A percentile compares a stretch with the other conserved stretches of the same genome.
Conservation (phyloP, 2,888 invertebrate species). For the Acrocyrtus sp. region DNA sequence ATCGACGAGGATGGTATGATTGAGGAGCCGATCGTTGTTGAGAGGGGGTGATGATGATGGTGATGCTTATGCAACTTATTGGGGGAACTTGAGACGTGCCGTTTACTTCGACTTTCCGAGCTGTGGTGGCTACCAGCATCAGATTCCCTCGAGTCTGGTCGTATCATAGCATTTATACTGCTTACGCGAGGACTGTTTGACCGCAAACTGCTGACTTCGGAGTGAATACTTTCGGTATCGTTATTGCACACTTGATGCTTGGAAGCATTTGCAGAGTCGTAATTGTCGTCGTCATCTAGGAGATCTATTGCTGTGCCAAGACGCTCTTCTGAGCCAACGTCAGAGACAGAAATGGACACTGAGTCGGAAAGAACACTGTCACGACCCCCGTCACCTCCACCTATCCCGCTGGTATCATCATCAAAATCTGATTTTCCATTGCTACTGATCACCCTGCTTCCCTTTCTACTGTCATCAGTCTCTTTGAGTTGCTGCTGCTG, state of each 20-base stretch:
- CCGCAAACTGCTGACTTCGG: slow-evolving; percentile 48
- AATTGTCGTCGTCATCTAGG: slow-evolving; percentile 34
- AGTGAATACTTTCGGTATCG: slow-evolving; percentile 52
- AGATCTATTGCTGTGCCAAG: slow-evolving; percentile 36
- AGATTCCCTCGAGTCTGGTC: slow-evolving; percentile 37
- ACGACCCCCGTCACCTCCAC: slow-evolving; percentile 39
- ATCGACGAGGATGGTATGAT: slow-evolving; percentile 2
- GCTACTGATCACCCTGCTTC: not conserved
- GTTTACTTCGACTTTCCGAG: not conserved
- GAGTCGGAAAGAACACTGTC: slow-evolving; percentile 57
- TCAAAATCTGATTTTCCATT: slow-evolving; percentile 26
- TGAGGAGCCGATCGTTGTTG: not conserved
- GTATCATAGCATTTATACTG: not conserved
- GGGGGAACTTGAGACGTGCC: slow-evolving; percentile 17
- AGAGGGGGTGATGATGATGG: not conserved
- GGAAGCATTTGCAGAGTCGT: slow-evolving; percentile 22
- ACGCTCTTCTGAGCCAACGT: slow-evolving; percentile 48
- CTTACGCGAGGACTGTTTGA: slow-evolving; percentile 27
- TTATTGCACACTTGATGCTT: slow-evolving; percentile 17
- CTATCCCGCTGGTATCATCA: slow-evolving; percentile 31
- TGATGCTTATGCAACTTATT: not conserved
- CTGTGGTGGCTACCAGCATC: slow-evolving; percentile 17
- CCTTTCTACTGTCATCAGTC: slow-evolving; percentile 16
- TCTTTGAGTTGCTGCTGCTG: slow-evolving; percentile 27
- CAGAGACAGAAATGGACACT: slow-evolving; percentile 56